Base-by-base conservation (phyloP, 2,113 vertebrate genomes). In the Phoenicopterus ruber region DNA sequence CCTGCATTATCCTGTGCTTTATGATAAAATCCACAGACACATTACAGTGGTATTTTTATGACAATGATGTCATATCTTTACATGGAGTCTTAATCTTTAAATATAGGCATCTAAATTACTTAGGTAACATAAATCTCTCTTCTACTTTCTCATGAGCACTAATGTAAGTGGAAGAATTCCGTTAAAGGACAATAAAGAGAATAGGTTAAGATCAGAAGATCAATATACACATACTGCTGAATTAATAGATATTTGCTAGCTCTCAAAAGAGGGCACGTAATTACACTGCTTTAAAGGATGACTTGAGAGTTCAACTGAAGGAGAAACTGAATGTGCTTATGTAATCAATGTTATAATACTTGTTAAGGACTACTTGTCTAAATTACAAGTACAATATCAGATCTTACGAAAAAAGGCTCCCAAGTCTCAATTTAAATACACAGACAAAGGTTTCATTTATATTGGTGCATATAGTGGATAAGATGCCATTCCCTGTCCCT, bases 241-340 rank as follows among this genome's bases (percentile, higher is more conserved):
- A 97, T 94, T 96, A 97, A 96, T 96, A 96, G 93, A 89, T 96
- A 96, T 94, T 91, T 97, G 88, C 82, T 90, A 88, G 92, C 90
- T 92, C 87, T 94, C 82, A 86, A 82, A 95, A 92, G 76, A 92
- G 20, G 46, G 42, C 67, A 88, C 20, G 7, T 91, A 94, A 96
- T 95, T 95, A 91, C 63, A 93, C 63, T 90, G 63, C 87, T 90
- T 92, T 91, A 94, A 96, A 93, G 92, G 81, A 87, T 92, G 71
- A 83, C 90, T 90, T 93, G 76, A 92, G 93, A 93, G 79, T 81
- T 94, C 93, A 94, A 7, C 67, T 95, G 93, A 97, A 95, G 96
- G 96, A 96, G 79, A 96, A 94, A 88, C 32, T 73, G 79, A 94
- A 86, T 90, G 74, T 95, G 90, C 87, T 96, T 80, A 62, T 93